Base-by-base conservation (phyloP, 53 echinoderm and acorn worm species). In the Arbacia lixula region DNA sequence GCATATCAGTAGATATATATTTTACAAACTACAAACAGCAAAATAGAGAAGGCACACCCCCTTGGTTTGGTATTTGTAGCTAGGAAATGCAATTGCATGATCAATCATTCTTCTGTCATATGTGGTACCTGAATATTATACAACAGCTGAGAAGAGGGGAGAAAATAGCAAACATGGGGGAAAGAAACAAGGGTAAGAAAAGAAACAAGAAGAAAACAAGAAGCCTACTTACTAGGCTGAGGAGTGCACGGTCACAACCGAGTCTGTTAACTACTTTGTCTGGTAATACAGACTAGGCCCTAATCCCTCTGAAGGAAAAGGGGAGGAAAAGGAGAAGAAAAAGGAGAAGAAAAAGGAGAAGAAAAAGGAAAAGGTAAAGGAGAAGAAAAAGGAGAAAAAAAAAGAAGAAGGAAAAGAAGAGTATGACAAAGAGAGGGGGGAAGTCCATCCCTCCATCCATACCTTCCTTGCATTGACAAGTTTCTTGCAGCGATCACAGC, bases 391-490 rank as follows among this genome's bases (percentile, higher is more conserved):
- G 14, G 5, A 62, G 1, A 12, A 34, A 30, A 62, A 60, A 19
- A 60, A 6, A 60, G 60, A 60, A 9, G 32, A 2, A 60, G 61
- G 3, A 12, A 60, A 32, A 28, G 26, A 8, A 16, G 38, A 12
- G 0, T 50, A 50, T 17, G 17, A 17, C 12, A 0, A 50, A 12
- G 17, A 50, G 17, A 50, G 17, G 12, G 35, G 6, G 36, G 22
- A 68, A 5, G 43, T 25, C 25, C 17, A 26, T 58, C n/a, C n/a
- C n/a, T n/a, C n/a, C n/a, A n/a, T n/a, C 29, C 80, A 29, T 52
- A 99, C 99, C 94, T 99, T 99, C 38, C 69, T 90, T 21, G 99
- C 99, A 89, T 99, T 86, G 36, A 99, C 99, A 39, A 99, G 67
- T 46, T 87, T 94, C 62, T 85, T 74, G 38, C 99, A 99, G 11